These are phyloP conservation scores for Phortica magna DNA, from an alignment of 2,888 invertebrate genomes.

Conservation along the genomic window DNA sequence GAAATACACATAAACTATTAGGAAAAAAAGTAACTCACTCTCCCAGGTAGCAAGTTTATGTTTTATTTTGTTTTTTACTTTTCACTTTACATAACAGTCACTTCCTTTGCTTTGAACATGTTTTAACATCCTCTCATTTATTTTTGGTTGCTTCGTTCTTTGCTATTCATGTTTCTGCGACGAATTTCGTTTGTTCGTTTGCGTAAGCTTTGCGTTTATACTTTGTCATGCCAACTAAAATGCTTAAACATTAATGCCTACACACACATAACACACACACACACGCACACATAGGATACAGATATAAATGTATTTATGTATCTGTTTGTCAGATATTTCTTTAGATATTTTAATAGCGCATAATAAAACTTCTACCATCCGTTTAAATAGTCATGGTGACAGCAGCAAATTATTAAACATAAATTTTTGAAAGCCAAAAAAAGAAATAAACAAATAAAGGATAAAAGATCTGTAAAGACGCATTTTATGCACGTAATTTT, in stretches of 20 bases:
- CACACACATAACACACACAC: neutral
- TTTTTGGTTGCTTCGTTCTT: neutral
- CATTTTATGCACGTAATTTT: slow-evolving; percentile 68
- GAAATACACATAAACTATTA: neutral
- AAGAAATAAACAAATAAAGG: slow-evolving; percentile 51
- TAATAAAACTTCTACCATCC: slow-evolving; percentile 62
- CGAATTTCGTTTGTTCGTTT: neutral
- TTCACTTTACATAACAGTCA: neutral
- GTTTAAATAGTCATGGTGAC: slow-evolving; percentile 42
- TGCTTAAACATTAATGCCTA: slow-evolving; percentile 1
- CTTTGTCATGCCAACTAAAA: neutral
- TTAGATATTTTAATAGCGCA: slow-evolving; percentile 48
- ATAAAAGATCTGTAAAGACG: slow-evolving; percentile 32
- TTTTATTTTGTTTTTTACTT: neutral
- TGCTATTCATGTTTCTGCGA: neutral
- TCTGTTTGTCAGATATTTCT: neutral
- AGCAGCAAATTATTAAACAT: slow-evolving; percentile 67
- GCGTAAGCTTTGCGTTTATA: neutral
- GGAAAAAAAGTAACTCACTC: neutral
- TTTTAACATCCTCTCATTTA: neutral
- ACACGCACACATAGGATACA: neutral
- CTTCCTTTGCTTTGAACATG: neutral
- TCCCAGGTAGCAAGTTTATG: neutral
- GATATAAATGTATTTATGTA: neutral
- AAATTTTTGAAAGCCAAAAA: slow-evolving; percentile 51